A percentile compares a stretch with the other conserved stretches of the same genome.
phyloP scores from a whole-genome alignment of 2,797 vertebrate genomes.

The Tragopan temminckii region DNA sequence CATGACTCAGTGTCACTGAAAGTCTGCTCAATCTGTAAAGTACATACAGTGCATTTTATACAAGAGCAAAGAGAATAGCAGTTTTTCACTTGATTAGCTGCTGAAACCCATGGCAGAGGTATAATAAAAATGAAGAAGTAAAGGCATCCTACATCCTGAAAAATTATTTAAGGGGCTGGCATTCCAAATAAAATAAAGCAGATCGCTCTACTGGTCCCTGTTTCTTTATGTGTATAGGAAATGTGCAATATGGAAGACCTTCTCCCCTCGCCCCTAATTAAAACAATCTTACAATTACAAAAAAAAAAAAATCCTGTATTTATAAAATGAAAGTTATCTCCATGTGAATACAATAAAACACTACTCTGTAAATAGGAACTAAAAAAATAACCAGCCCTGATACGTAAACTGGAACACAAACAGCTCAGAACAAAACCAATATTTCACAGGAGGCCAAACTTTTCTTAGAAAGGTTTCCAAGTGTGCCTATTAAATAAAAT shows the following conservation, averaged over 20 bases:
- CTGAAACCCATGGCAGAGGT: neutral
- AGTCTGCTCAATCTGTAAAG: neutral
- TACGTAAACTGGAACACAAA: neutral
- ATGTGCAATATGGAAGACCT: neutral
- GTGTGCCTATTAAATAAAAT: neutral
- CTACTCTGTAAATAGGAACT: too few relatives aligned
- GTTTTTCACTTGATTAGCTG: neutral
- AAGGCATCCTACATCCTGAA: neutral
- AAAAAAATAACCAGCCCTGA: neutral
- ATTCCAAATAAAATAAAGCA: neutral
- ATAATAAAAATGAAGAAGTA: neutral
- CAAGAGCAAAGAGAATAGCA: neutral
- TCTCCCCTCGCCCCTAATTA: neutral
- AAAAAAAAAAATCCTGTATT: neutral
- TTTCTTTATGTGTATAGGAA: neutral
- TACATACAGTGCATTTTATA: neutral
- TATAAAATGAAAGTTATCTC: neutral
- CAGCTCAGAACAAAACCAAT: neutral
- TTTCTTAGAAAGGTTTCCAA: conserved; percentile 14
- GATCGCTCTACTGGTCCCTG: neutral
- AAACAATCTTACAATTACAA: neutral
- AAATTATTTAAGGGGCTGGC: neutral
- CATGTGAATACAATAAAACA: neutral
- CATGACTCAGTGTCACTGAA: neutral
- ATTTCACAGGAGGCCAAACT: neutral